Conservation (phyloP, 2,888 invertebrate genomes). For the Drosophila quinaria region DNA sequence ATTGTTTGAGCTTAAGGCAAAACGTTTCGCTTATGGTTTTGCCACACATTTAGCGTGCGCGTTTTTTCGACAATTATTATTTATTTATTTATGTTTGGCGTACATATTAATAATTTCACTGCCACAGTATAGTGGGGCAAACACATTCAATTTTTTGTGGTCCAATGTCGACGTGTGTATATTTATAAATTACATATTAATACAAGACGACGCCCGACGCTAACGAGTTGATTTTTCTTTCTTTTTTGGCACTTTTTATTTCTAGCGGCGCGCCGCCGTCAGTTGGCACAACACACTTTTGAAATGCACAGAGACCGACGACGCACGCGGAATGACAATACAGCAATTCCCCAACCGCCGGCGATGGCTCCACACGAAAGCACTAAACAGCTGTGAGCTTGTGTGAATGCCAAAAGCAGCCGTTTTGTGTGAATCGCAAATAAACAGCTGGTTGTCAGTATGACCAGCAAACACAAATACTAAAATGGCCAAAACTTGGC, state of each 20-base stretch:
- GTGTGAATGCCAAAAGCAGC: constrained; percentile 36
- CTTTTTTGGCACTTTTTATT: constrained; percentile 59
- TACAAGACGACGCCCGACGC: constrained; percentile 38
- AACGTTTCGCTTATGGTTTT: constrained; percentile 38
- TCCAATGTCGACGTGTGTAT: constrained; percentile 54
- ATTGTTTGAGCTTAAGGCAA: constrained; percentile 34
- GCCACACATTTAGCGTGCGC: constrained; percentile 30
- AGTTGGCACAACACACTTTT: constrained; percentile 51
- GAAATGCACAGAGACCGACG: constrained; percentile 49
- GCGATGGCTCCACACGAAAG: constrained; percentile 29
- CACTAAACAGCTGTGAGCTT: constrained; percentile 43
- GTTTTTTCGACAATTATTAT: constrained; percentile 29
- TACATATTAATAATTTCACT: constrained; percentile 47
- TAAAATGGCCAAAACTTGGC: not conserved
- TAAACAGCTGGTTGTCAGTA: constrained; percentile 26
- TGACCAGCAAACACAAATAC: constrained; percentile 25
- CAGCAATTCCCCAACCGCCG: constrained; percentile 25
- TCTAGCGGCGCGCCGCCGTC: constrained; percentile 39
- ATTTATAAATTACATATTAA: constrained; percentile 55
- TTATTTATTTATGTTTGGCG: constrained; percentile 48
- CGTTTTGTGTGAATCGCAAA: constrained; percentile 37
- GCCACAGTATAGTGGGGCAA: constrained; percentile 21
- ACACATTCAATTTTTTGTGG: constrained; percentile 22
- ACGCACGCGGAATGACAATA: constrained; percentile 61
- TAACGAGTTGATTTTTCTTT: constrained; percentile 31